phyloP scores from a whole-genome alignment of 2,888 invertebrate species.

The Agrenia bidenticulata region DNA sequence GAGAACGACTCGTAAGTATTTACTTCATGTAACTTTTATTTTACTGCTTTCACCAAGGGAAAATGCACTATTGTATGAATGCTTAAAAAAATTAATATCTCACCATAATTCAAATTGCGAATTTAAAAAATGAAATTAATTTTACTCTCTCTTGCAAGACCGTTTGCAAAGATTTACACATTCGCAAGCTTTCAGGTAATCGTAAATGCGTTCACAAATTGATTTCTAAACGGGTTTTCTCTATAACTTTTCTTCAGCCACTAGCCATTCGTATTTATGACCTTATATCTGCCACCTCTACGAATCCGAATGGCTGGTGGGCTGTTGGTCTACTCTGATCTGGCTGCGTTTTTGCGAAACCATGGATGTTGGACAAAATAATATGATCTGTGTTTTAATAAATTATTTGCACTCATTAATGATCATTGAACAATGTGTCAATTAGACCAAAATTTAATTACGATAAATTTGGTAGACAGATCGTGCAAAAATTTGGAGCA shows the following conservation, averaged over 20 bases:
- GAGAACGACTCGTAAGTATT: slow-evolving; percentile 11
- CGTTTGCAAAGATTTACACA: slow-evolving; percentile 39
- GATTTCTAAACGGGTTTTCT: neutral
- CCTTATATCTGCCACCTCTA: too few relatives aligned
- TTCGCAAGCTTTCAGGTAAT: slow-evolving; percentile 41
- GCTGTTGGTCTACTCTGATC: slow-evolving; percentile 19
- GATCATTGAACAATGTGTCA: neutral
- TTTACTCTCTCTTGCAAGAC: slow-evolving; percentile 20
- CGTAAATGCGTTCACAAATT: slow-evolving; percentile 3
- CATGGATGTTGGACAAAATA: neutral
- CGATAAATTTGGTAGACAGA: slow-evolving; percentile 65
- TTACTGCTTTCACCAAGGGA: neutral
- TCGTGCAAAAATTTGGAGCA: slow-evolving; percentile 80
- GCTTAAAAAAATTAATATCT: too few relatives aligned
- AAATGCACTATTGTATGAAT: too few relatives aligned
- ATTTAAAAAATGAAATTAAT: neutral
- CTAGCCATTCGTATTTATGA: neutral
- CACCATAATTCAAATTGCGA: too few relatives aligned
- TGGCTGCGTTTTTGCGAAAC: slow-evolving; percentile 17
- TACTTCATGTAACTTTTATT: neutral
- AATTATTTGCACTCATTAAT: neutral
- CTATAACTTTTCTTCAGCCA: neutral
- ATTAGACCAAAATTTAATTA: slow-evolving; percentile 13
- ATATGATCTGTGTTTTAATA: neutral
- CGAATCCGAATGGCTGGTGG: slow-evolving; percentile 24